Conservation (phyloP, 2,113 vertebrate genomes). For the Lagopus leucura region DNA sequence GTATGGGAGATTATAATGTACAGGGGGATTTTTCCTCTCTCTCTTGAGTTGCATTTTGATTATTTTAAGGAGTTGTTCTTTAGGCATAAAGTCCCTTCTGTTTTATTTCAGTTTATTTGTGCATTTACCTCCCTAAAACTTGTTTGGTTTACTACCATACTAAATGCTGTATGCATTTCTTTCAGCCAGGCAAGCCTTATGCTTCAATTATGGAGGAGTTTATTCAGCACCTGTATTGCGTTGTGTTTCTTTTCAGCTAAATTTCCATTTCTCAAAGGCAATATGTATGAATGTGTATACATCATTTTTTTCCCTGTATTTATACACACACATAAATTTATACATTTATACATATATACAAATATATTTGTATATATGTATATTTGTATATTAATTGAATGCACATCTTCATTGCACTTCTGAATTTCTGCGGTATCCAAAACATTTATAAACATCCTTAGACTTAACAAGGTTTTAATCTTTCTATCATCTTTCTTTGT, state of each 20-base stretch:
- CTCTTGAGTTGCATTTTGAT: conserved; percentile 24
- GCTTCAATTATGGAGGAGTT: conserved; percentile 72
- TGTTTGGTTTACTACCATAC: conserved; percentile 61
- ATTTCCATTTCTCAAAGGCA: conserved; percentile 74
- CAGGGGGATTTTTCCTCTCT: background rate
- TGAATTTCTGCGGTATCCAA: background rate
- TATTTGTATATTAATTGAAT: background rate
- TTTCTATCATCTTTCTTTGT: conserved; percentile 12
- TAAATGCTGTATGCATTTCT: conserved; percentile 65
- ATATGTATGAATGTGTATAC: conserved; percentile 19
- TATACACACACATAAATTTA: background rate
- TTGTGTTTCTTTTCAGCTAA: conserved; percentile 53
- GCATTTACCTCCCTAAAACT: conserved; percentile 57
- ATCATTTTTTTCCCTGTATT: background rate
- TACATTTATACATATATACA: background rate
- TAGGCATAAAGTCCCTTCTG: conserved; percentile 18
- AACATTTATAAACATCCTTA: conserved; percentile 5
- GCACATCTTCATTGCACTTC: background rate
- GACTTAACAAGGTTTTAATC: conserved; percentile 32
- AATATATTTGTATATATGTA: background rate
- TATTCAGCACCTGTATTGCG: conserved; percentile 66
- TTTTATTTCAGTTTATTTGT: conserved; percentile 55
- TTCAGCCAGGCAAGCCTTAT: conserved; percentile 60
- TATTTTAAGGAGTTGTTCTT: conserved; percentile 54
- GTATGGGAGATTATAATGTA: background rate